A percentile compares a stretch with the other conserved stretches of the same genome.
These are phyloP conservation scores for Austrofundulus limnaeus DNA, from an alignment of 2,113 vertebrate genomes.

Conservation along the genomic window DNA sequence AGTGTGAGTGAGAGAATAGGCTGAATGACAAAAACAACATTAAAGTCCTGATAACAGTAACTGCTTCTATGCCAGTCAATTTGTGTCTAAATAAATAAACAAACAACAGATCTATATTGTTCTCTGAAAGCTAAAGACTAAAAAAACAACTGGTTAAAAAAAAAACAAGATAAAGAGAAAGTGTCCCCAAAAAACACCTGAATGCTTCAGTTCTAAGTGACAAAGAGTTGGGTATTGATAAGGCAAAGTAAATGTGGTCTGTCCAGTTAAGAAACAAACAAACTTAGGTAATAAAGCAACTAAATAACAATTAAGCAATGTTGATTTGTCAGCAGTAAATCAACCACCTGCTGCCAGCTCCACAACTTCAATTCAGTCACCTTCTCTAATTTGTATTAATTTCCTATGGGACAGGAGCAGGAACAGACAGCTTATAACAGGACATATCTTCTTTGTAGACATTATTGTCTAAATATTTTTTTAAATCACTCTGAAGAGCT, in stretches of 20 bases:
- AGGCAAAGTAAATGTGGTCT: too few relatives aligned
- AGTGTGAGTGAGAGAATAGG: neutral
- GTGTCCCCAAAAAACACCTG: neutral
- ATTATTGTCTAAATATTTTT: neutral
- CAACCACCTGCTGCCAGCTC: neutral
- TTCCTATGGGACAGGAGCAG: too few relatives aligned
- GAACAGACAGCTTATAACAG: neutral
- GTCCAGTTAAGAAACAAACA: too few relatives aligned
- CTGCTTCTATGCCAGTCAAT: too few relatives aligned
- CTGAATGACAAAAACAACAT: too few relatives aligned
- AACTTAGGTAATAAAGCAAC: too few relatives aligned
- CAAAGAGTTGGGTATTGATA: neutral
- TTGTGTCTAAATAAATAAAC: too few relatives aligned
- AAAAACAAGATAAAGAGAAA: neutral
- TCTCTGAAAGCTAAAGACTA: slow-evolving; percentile 14
- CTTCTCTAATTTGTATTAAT: neutral
- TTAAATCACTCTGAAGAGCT: too few relatives aligned
- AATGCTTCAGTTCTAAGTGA: neutral
- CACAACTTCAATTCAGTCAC: neutral
- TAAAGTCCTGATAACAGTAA: too few relatives aligned
- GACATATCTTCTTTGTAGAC: neutral
- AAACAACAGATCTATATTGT: neutral
- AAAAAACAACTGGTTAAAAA: neutral
- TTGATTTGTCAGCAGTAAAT: too few relatives aligned
- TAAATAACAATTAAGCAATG: too few relatives aligned